Percentiles rank a stretch among this genome's conserved stretches.
Evolutionary conservation across 2,888 invertebrate genomes (phyloP).

Genomic region (Torymus auratus): DNA sequence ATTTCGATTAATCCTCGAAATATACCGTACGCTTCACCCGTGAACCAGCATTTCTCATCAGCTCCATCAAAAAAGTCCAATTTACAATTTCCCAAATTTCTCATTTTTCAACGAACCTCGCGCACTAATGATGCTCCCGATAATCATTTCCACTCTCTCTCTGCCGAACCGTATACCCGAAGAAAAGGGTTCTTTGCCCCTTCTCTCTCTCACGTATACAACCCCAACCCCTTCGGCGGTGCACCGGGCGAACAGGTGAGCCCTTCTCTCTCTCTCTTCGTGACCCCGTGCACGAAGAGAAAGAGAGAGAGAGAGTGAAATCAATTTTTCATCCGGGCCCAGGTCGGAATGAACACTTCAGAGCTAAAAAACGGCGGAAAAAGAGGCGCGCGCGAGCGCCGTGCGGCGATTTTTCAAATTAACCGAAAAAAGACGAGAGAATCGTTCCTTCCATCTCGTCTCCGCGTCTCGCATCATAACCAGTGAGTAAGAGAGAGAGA

Average conservation of each 20-base stretch:
- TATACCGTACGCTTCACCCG: too few species aligned
- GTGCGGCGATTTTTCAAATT: constrained; percentile 50
- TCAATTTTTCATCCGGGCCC: constrained; percentile 45
- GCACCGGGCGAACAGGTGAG: constrained; percentile 43
- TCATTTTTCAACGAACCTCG: too few species aligned
- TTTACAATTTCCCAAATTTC: too few species aligned
- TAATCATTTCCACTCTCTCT: neutral
- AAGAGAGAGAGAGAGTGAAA: neutral
- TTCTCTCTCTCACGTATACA: neutral
- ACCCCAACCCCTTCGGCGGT: neutral
- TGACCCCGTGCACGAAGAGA: neutral
- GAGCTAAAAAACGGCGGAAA: constrained; percentile 41
- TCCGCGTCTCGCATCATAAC: constrained; percentile 35
- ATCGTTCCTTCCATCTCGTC: constrained; percentile 48
- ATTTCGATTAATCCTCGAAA: too few species aligned
- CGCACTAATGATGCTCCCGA: too few species aligned
- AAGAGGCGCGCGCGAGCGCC: constrained; percentile 1
- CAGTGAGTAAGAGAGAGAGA: constrained; percentile 41
- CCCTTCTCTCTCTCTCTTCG: too few species aligned
- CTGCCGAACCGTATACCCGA: constrained; percentile 16
- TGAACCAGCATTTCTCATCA: too few species aligned
- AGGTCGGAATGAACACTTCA: constrained; percentile 32
- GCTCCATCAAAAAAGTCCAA: too few species aligned
- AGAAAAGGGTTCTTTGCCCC: constrained; percentile 15
- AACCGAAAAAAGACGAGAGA: constrained; percentile 26